Base-by-base conservation (phyloP, 2,113 vertebrate species). In the Semicossyphus pulcher region DNA sequence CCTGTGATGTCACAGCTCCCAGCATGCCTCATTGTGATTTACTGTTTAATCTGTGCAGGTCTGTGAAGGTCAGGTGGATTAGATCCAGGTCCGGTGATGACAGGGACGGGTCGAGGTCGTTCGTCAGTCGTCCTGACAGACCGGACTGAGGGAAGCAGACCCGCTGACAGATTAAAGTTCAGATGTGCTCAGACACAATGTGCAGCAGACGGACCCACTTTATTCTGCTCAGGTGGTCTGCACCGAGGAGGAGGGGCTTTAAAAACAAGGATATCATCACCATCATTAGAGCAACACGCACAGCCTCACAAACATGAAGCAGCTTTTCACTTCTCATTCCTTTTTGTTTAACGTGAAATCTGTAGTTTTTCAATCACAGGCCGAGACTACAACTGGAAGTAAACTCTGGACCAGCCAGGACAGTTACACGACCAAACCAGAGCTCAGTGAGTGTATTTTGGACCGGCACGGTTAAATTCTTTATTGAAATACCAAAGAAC, bases 21-120 rank as follows among this genome's bases (percentile, higher is more conserved):
- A 72, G 56, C 72, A 69, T 62, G 62, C 68, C 51, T 56, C 7
- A 3, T 1, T 49, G 49, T 85, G 83, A 85, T 78, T 81, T 75
- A 78, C 54, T 44, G 70, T 85, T 70, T 78, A 78, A 78, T 81
- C 73, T 78, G 74, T 20, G 49, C 61, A 37, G 51, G 66, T 72
- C 66, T 62, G 10, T 21, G 76, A 77, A 67, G 73, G 78, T 78
- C 78, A 16, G 69, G 37, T n/a, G 62, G 45, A 72, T 76, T 58
- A 34, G 61, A 58, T 67, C 60, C 71, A 57, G 76, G 71, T 76
- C 73, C 4, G n/a, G 36, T 21, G 62, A 18, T 41, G 57, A 49
- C 21, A 52, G 62, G 62, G 73, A 15, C 65, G 25, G 76, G 71
- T 67, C 67, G 18, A 48, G 72, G 76, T 80, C 62, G 7, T 76